A percentile compares a stretch with the other conserved stretches of the same genome.
phyloP scores from a whole-genome alignment of 1,140 invertebrate genomes.

The Cephus cinctus region DNA sequence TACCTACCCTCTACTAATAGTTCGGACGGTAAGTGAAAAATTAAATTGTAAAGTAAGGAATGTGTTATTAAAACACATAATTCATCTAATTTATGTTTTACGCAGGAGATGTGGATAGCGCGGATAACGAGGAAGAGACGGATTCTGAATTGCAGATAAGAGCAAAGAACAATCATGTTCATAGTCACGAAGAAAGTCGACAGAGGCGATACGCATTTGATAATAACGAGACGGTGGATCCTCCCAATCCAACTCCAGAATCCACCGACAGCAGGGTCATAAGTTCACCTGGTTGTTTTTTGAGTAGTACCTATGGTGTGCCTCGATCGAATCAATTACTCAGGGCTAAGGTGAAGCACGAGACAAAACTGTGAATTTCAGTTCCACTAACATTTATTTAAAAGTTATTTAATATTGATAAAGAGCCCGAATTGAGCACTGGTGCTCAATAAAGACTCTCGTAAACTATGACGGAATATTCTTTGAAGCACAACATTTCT shows the following conservation, averaged over 20 bases:
- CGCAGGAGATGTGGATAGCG: conserved; percentile 66
- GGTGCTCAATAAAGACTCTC: too few relatives aligned
- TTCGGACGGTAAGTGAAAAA: conserved; percentile 68
- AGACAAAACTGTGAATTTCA: conserved; percentile 52
- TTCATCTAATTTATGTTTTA: conserved; percentile 10
- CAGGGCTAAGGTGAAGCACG: conserved; percentile 49
- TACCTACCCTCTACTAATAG: conserved; percentile 79
- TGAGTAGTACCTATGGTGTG: conserved; percentile 39
- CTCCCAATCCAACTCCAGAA: conserved; percentile 25
- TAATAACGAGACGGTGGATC: conserved; percentile 22
- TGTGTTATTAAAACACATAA: too few relatives aligned
- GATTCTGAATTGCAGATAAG: conserved; percentile 40
- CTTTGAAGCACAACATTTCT: too few relatives aligned
- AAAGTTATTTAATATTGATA: too few relatives aligned
- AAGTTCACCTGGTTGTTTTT: conserved; percentile 34
- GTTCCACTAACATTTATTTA: too few relatives aligned
- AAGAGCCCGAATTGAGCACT: too few relatives aligned
- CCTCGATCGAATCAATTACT: conserved; percentile 44
- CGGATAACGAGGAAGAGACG: conserved; percentile 62
- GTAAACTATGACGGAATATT: too few relatives aligned
- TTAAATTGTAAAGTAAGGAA: too few relatives aligned
- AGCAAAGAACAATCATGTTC: conserved; percentile 19
- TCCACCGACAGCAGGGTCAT: conserved; percentile 18
- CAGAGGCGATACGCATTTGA: background rate
- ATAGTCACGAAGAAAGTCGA: conserved; percentile 8